phyloP scores from a whole-genome alignment of 1,140 invertebrate species.

The Drosophila teissieri region DNA sequence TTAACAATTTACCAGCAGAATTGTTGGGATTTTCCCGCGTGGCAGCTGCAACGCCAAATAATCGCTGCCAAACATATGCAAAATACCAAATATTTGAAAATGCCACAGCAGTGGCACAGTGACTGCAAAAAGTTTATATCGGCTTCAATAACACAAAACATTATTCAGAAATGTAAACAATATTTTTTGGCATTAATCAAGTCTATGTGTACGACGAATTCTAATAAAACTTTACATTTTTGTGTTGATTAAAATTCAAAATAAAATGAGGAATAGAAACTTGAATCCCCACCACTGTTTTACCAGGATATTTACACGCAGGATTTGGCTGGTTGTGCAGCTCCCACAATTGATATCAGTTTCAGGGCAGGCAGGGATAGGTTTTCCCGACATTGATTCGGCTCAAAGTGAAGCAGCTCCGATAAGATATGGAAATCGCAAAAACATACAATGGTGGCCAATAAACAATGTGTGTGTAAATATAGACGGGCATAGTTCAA shows the following conservation, averaged over 20 bases:
- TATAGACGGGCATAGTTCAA: slow-evolving; percentile 33
- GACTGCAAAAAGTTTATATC: not conserved
- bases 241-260: not conserved
- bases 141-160: not conserved
- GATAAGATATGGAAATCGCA: slow-evolving; percentile 49
- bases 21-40: slow-evolving; percentile 68
- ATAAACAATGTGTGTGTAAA: slow-evolving; percentile 10
- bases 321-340: too few relatives aligned
- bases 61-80: slow-evolving; percentile 50
- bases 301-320: not conserved
- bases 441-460: slow-evolving; percentile 31
- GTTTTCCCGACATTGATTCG: slow-evolving; percentile 20
- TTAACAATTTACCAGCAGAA: slow-evolving; percentile 77
- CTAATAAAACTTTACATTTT: too few relatives aligned
- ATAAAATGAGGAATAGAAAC: not conserved
- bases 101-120: slow-evolving; percentile 31
- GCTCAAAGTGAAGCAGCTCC: slow-evolving; percentile 4
- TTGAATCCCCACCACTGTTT: slow-evolving; percentile 3
- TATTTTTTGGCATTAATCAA: not conserved
- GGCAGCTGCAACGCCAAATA: slow-evolving; percentile 70
- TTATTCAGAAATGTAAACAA: not conserved
- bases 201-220: too few relatives aligned
- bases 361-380: slow-evolving; percentile 8
- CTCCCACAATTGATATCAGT: slow-evolving; percentile 30
- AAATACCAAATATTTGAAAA: slow-evolving; percentile 62